Conservation (phyloP, 2,797 vertebrate species). For the Intellagama lesueurii region DNA sequence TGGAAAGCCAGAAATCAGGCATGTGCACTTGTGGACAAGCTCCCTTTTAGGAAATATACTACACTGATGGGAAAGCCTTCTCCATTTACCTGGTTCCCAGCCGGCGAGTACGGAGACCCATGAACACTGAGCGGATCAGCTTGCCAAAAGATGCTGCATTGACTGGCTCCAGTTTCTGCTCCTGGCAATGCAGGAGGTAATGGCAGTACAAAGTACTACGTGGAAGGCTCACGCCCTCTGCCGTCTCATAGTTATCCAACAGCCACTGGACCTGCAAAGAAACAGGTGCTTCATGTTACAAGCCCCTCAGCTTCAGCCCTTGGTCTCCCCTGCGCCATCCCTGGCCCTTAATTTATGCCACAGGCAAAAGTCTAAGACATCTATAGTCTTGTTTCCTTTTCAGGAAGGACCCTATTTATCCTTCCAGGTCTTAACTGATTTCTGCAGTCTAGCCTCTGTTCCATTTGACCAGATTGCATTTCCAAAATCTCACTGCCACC, state of each 20-base stretch:
- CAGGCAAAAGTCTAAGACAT: background rate
- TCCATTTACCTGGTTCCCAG: conserved; percentile 87
- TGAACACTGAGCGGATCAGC: conserved; percentile 93
- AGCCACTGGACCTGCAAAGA: conserved; percentile 90
- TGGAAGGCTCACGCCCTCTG: conserved; percentile 92
- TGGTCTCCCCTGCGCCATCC: background rate
- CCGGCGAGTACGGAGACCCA: conserved; percentile 90
- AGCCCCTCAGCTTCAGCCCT: too few relatives aligned
- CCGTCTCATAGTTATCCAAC: conserved; percentile 93
- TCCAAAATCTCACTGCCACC: background rate
- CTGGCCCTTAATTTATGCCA: too few relatives aligned
- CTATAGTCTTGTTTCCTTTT: background rate
- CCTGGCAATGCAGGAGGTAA: conserved; percentile 94
- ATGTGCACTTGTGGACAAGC: background rate
- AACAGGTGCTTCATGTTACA: background rate
- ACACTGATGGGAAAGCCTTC: too few relatives aligned
- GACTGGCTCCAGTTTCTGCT: conserved; percentile 92
- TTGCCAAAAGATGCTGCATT: conserved; percentile 95
- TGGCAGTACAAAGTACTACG: conserved; percentile 95
- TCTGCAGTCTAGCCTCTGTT: background rate
- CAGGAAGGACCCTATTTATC: background rate
- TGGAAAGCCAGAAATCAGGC: background rate
- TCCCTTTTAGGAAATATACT: background rate
- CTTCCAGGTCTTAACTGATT: background rate
- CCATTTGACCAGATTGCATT: too few relatives aligned